Base-by-base conservation (phyloP, 2,888 invertebrate species). In the Platycnemis pennipes region DNA sequence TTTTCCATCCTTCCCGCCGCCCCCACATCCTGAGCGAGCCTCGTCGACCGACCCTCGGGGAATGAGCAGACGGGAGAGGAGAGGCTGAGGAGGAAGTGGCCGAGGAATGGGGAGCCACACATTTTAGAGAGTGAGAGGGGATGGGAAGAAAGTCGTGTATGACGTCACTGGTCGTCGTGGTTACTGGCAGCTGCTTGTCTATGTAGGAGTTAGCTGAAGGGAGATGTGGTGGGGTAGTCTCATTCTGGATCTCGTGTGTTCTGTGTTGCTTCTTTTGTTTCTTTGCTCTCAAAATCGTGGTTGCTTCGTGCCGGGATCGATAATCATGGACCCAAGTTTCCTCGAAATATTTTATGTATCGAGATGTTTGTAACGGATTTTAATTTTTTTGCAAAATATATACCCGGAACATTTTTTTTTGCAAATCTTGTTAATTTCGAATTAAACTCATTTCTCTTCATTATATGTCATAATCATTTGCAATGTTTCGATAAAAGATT, bases 81-180 rank as follows among this genome's bases (percentile, higher is more conserved):
- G 91, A 91, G 63, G 91, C 63, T 31, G 77, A 77, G 91, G 91
- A 63, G 63, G 56, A 91, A 37, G 44, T 69, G 11, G 56, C 42
- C 22, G 88, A 46, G 37, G 91, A 69, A 42, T 91, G 91, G 45
- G 91, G 63, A 91, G n/a, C 63, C 26, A 2, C 44, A 56, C 31
- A 22, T 44, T 91, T 91, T 42, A 63, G 91, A 88, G 88, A 91
- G 91, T 26, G 91, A 42, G 42, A 63, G 63, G 91, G 91, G 91
- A 69, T 42, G 69, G 91, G 91, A 69, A 91, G 69, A 91, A 91
- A 91, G 91, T 91, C 63, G 91, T 69, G 63, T 91, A 94, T 94
- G 94, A 94, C 94, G 94, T 94, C 94, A 94, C 53, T 94, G 94
- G 94, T 87, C 94, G 94, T 94, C 94, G 85, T 94, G 94, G 94